phyloP scores from a whole-genome alignment of 2,888 invertebrate genomes.

The Diarsia dahlii region DNA sequence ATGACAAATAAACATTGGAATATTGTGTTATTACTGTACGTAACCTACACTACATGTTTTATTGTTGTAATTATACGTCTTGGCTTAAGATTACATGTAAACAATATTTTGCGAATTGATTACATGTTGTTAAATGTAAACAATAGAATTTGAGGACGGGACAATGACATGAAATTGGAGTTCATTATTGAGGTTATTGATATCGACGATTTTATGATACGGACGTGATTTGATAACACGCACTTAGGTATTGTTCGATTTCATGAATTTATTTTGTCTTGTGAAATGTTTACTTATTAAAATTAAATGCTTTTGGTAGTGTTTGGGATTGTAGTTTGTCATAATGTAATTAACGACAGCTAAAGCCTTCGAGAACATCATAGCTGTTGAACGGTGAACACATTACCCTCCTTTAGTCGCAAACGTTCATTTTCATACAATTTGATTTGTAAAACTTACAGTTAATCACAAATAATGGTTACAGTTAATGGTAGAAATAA shows the following conservation, averaged over 20 bases:
- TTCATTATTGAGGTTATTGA: constrained; percentile 47
- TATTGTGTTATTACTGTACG: not conserved
- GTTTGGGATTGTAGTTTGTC: not conserved
- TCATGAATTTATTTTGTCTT: not conserved
- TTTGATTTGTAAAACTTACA: not conserved
- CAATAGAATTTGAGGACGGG: constrained; percentile 45
- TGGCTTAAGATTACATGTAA: constrained; percentile 24
- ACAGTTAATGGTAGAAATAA: not conserved
- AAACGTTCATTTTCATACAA: not conserved
- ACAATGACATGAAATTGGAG: constrained; percentile 28
- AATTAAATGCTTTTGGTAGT: not conserved
- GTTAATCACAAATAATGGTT: not conserved
- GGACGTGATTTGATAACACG: constrained; percentile 28
- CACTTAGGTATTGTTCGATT: constrained; percentile 8
- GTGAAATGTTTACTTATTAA: not conserved
- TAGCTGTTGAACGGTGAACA: not conserved
- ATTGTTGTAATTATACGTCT: constrained; percentile 8
- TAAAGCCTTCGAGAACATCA: not conserved
- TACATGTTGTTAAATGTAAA: constrained; percentile 17
- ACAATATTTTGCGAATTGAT: constrained; percentile 25
- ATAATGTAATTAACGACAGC: not conserved
- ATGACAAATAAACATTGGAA: constrained; percentile 33
- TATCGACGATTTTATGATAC: constrained; percentile 9
- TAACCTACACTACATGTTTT: constrained; percentile 9
- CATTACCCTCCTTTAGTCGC: too few relatives aligned